Conservation (phyloP, 2,797 vertebrate genomes). For the Taeniopygia guttata region DNA sequence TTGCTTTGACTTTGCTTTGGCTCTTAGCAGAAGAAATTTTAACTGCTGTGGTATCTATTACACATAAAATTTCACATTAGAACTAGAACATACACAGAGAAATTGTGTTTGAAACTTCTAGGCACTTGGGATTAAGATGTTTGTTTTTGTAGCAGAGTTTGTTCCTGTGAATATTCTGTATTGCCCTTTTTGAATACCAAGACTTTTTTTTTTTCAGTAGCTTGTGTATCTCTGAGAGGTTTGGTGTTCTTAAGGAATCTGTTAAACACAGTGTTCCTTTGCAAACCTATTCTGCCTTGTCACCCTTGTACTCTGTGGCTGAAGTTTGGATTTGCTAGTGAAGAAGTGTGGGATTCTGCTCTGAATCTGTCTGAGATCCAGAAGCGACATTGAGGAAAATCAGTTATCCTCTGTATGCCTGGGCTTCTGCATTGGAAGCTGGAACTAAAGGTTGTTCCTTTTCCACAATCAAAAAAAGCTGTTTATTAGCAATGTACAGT, state of each 20-base stretch:
- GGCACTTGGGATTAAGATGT: background rate
- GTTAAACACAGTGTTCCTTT: background rate
- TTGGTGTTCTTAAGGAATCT: background rate
- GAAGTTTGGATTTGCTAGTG: background rate
- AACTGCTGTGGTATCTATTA: background rate
- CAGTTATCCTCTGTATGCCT: background rate
- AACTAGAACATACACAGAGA: background rate
- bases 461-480: background rate
- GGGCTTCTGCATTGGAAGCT: background rate
- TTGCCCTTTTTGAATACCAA: background rate
- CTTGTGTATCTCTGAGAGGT: background rate
- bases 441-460: background rate
- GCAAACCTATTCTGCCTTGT: background rate
- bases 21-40: background rate
- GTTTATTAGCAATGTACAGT: background rate
- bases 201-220: background rate
- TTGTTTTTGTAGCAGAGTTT: background rate
- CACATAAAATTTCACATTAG: background rate
- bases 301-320: background rate
- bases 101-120: background rate
- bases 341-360: background rate
- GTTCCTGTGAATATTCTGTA: background rate
- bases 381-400: background rate
- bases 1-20: background rate
- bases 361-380: background rate